Percentiles rank a stretch among this genome's conserved stretches.
These are phyloP conservation scores for Pomacea maculata DNA, from an alignment of 1,140 invertebrate genomes.

Conservation along the genomic window DNA sequence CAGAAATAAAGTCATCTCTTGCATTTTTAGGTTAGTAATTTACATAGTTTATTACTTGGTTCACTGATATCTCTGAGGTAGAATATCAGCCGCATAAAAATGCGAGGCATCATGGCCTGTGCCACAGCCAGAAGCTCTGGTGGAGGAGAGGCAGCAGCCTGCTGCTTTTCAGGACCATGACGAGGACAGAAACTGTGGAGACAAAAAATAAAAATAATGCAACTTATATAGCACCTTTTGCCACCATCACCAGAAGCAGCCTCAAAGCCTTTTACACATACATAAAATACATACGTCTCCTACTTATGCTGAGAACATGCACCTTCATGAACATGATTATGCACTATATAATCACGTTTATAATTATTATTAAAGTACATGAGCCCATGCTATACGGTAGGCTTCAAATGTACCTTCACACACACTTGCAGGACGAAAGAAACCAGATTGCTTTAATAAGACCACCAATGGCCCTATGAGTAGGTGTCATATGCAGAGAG, in stretches of 20 bases:
- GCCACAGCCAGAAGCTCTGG: conserved; percentile 88
- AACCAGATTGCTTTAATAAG: too few species aligned
- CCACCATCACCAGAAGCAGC: not conserved
- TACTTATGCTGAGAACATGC: not conserved
- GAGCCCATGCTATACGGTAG: too few species aligned
- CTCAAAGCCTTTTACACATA: not conserved
- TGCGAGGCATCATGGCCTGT: conserved; percentile 90
- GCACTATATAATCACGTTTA: too few species aligned
- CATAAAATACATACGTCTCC: not conserved
- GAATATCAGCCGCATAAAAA: conserved; percentile 88
- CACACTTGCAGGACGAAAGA: too few species aligned
- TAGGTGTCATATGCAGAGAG: too few species aligned
- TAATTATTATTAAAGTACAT: too few species aligned
- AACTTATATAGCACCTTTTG: not conserved
- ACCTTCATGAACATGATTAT: too few species aligned
- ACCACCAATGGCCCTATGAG: too few species aligned
- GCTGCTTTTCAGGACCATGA: conserved; percentile 82
- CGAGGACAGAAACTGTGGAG: conserved; percentile 83
- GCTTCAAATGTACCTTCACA: too few species aligned
- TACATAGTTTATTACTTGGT: not conserved
- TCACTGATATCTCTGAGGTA: conserved; percentile 76
- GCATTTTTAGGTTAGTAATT: too few species aligned
- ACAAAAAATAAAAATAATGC: not conserved
- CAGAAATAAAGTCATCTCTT: too few species aligned
- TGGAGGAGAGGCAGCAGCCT: conserved; percentile 74